Evolutionary conservation across 2,888 invertebrate species (phyloP).

Genomic region (Spatulosminthurus flaviceps): DNA sequence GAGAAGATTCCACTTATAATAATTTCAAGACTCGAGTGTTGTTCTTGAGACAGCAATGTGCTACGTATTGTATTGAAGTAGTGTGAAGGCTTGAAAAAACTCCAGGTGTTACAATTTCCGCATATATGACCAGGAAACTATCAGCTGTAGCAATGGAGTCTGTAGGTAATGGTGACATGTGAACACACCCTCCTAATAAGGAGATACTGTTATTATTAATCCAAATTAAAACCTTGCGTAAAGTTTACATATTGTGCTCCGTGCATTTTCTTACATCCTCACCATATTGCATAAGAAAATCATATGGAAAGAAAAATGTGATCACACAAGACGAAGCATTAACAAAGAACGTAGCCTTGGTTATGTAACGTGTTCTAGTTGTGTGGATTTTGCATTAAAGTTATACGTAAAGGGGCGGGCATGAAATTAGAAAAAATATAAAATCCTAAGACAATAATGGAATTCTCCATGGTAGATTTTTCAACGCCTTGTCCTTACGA

Average conservation of each 20-base stretch:
- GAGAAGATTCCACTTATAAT: too few relatives aligned
- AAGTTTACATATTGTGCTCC: background rate
- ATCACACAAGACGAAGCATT: background rate
- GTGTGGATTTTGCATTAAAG: background rate
- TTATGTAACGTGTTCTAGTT: too few relatives aligned
- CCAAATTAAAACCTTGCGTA: background rate
- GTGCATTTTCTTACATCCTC: too few relatives aligned
- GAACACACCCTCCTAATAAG: background rate
- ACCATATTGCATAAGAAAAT: too few relatives aligned
- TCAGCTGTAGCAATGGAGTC: slow-evolving; percentile 4
- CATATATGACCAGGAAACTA: too few relatives aligned
- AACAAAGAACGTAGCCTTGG: background rate
- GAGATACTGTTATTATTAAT: background rate
- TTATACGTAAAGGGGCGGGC: background rate
- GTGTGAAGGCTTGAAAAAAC: background rate
- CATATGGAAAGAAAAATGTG: too few relatives aligned
- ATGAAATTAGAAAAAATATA: background rate
- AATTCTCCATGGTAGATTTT: background rate
- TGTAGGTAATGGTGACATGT: background rate
- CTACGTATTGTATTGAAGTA: too few relatives aligned
- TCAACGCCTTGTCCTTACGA: background rate
- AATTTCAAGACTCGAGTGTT: too few relatives aligned
- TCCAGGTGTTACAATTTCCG: background rate
- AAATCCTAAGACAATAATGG: background rate
- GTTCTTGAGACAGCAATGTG: too few relatives aligned